These are phyloP conservation scores for Bagarius yarrelli DNA, from an alignment of 2,113 vertebrate genomes.

Conservation along the genomic window DNA sequence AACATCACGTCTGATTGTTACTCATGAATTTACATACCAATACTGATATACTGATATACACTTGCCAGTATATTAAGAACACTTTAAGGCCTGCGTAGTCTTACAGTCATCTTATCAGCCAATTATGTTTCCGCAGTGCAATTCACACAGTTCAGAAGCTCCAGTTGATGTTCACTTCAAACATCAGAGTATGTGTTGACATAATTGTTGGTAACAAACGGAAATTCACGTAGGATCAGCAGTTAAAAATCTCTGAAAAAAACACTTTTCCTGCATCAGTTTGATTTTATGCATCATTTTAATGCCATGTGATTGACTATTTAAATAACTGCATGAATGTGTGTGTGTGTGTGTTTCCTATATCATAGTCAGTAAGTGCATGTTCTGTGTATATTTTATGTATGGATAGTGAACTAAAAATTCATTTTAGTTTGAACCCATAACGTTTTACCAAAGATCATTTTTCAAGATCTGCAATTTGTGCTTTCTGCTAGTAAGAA, in stretches of 20 bases:
- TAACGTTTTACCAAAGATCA: background rate
- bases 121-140: background rate
- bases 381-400: background rate
- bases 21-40: background rate
- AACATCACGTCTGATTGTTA: background rate
- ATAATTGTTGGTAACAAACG: no score
- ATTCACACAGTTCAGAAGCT: background rate
- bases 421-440: background rate
- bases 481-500: background rate
- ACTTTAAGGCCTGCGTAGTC: background rate
- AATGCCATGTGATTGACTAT: no score
- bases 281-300: no score
- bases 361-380: background rate
- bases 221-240: no score
- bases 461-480: background rate
- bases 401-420: background rate
- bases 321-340: no score
- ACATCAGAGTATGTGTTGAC: background rate
- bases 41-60: background rate
- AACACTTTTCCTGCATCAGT: no score
- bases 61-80: background rate
- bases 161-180: background rate
- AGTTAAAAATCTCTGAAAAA: no score
- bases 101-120: background rate
- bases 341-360: no score